Evolutionary conservation across 2,113 vertebrate genomes (phyloP).

Genomic region (Euleptes europaea): DNA sequence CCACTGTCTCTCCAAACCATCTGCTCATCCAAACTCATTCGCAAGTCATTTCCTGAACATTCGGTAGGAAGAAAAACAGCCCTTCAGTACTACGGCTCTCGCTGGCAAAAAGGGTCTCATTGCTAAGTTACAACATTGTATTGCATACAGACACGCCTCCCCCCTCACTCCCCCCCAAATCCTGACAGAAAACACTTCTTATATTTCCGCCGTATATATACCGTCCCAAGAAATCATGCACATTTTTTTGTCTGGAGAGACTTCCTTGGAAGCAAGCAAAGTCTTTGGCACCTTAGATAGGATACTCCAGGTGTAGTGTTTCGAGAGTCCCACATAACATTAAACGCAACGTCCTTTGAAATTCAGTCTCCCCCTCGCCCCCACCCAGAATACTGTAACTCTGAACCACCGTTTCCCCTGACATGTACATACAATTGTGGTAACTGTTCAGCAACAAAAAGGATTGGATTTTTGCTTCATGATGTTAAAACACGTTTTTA

Average conservation of each 20-base stretch:
- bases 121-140: neutral
- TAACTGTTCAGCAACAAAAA: neutral
- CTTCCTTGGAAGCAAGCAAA: neutral
- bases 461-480: neutral
- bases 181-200: neutral
- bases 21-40: slow-evolving; percentile 35
- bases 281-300: neutral
- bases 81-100: slow-evolving; percentile 43
- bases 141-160: slow-evolving; percentile 23
- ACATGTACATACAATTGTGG: neutral
- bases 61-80: slow-evolving; percentile 51
- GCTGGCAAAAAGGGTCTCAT: slow-evolving; percentile 42
- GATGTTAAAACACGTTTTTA: neutral
- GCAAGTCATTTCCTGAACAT: slow-evolving; percentile 31
- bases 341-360: neutral
- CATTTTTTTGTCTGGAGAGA: neutral
- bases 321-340: fast-evolving
- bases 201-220: neutral
- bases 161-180: neutral
- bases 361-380: neutral
- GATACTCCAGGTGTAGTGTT: neutral
- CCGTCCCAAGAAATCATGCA: neutral
- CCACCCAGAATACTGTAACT: neutral
- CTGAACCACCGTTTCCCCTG: neutral
- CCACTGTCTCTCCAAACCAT: slow-evolving; percentile 61